Evolutionary conservation across 2,888 invertebrate species (phyloP), one percentile per base, ranked within the genome.

Genomic region (Scaptomyza caliginosa): DNA sequence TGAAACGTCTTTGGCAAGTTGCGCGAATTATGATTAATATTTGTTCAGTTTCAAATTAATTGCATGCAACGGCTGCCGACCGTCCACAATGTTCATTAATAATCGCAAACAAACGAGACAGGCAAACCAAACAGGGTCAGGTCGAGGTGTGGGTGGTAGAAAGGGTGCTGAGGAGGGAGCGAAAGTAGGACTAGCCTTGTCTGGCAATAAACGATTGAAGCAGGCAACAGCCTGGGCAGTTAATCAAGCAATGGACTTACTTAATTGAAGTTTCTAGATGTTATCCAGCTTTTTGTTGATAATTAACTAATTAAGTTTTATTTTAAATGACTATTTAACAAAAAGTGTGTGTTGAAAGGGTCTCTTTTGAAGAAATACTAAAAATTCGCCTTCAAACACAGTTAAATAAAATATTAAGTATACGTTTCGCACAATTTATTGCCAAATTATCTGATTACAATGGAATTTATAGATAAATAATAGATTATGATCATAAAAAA

Each of bases 1-100:
- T 59, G 32, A 13, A 4, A 42, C 38, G 60, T 24, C 74, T 62
- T 66, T 46, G 62, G 16, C 45, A 52, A 72, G 71, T 58, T 68
- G 71, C 51, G 39, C 58, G 72, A 40, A 79, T 79, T 82, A 77
- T 81, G 81, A 81, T 85, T 85, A 79, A 81, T 81, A 81, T 79
- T 85, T 77, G 62, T 40, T 58, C 49, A 69, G 74, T 73, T 85
- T 78, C 66, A 82, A 84, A 82, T 85, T 77, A 82, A 82, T 82
- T 82, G 79, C 63, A 40, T 60, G 50, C 72, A 60, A 74, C 66
- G 42, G 42, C 67, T 62, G 65, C 42, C 19, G 28, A 16, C 28
- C 32, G 40, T 40, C 57, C 21, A 32, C 2, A 45, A 46, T 59
- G 42, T 51, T 63, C 70, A 76, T 74, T 76, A 70, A 70, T 76